These are phyloP conservation scores for Pilophorus perplexus DNA, from an alignment of 2,888 invertebrate genomes.

Conservation along the genomic window DNA sequence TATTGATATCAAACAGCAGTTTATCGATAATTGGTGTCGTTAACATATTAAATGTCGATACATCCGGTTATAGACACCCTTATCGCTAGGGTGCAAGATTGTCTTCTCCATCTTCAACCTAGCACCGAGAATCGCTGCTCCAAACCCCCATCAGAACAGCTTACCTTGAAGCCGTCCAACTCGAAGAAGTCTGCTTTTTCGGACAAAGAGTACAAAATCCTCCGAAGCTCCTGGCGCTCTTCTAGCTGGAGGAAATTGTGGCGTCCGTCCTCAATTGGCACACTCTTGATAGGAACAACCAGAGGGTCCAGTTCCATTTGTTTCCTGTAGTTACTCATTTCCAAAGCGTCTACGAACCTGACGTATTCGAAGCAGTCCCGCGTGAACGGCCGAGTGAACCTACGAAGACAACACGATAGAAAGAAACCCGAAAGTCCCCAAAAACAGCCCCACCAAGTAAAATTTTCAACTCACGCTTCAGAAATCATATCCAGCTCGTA, in stretches of 20 bases:
- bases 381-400: conserved; percentile 21
- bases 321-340: conserved; percentile 7
- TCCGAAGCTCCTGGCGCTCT: conserved; percentile 21
- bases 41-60: too few species aligned
- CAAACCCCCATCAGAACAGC: not conserved
- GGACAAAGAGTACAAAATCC: conserved; percentile 17
- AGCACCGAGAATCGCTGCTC: not conserved
- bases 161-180: conserved; percentile 19
- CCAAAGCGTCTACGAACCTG: conserved; percentile 26
- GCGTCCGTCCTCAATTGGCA: conserved; percentile 13
- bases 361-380: conserved; percentile 14
- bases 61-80: too few species aligned
- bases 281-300: conserved; percentile 12
- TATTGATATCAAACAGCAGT: too few species aligned
- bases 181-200: conserved; percentile 28
- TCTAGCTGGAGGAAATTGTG: conserved; percentile 30
- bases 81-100: too few species aligned
- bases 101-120: too few species aligned
- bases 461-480: conserved; percentile 27
- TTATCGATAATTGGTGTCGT: too few species aligned
- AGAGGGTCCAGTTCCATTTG: conserved; percentile 19
- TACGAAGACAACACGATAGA: not conserved
- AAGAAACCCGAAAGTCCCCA: too few species aligned
- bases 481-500: conserved; percentile 6
- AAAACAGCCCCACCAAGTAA: too few species aligned